Base-by-base conservation (phyloP, 2,888 invertebrate genomes). In the Nipponacmea schrenckii region DNA sequence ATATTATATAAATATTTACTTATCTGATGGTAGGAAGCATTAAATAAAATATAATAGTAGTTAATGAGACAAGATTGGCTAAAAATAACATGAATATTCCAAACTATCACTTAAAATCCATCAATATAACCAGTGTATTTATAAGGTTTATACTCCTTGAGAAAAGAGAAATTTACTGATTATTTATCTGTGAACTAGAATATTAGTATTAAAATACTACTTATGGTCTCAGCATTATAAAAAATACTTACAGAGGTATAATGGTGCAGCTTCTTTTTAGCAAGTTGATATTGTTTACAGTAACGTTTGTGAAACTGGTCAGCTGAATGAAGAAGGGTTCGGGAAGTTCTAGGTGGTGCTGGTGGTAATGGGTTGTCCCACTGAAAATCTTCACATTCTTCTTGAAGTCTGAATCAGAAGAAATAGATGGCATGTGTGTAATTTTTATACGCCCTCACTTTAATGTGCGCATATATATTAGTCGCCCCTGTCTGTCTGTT, bases 1-100 rank as follows among this genome's bases (percentile, higher is more conserved):
- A 56, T 56, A 56, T 56, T 56, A 56, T 56, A 14, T 56, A 56
- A 56, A 56, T 24, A 56, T 56, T 24, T 56, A 56, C 56, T 56
- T 56, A 56, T 56, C 56, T 56, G 56, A 56, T 20, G 39, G 39
- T 39, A 56, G 56, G 12, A 8, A 56, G 24, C 56, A 56, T 56
- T 56, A 24, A 56, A 56, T 24, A 56, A 20, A 56, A 56, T 10
- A 56, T 56, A 24, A 24, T 20, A 24, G 4, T 17, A 48, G 20
- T 56, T 24, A 56, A 24, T 56, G 20, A 20, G 24, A 56, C 14
- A 56, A 0, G 39, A 39, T 8, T 39, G 39, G 10, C 39, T 7
- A 39, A 7, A 39, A 10, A 39, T 8, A 8, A 39, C 1, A 39
- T 39, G 8, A 39, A 5, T 39, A 10, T 8, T 39, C 39, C 39